Base-by-base conservation (phyloP, 1,140 invertebrate genomes). In the Trypoxylus dichotomus region DNA sequence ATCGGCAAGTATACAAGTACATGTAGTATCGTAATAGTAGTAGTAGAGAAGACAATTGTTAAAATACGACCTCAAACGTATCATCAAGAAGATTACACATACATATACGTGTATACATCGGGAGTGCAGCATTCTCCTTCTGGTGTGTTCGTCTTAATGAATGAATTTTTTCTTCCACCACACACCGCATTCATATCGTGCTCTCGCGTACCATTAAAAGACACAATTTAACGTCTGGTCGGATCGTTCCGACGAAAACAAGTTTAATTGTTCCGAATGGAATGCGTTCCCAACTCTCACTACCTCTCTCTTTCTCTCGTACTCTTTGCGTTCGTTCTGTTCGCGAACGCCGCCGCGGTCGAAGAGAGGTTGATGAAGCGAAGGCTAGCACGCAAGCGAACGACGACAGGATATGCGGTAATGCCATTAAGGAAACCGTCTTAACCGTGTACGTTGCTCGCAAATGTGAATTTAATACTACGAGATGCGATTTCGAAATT, bases 201-300 rank as follows among this genome's bases (percentile, higher is more conserved):
- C 32, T 54, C 19, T 54, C n/a, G 19, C 1, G 19, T 54, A 54
- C 19, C 47, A 54, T 54, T 54, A 54, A 54, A 54, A 54, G 47
- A 54, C 47, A 54, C 19, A 54, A 54, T 54, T 54, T 54, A 54
- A 54, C 47, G 47, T 54, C 47, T 54, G 47, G 47, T 54, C 47
- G 47, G 47, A 15, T 54, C 47, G 47, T 54, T 54, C 19, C 47
- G 47, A 54, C 19, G 47, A 54, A 54, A 54, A 54, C 47, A 54
- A 54, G 47, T 54, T 54, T 54, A 54, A 54, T 54, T 54, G 47
- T 54, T 54, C 5, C 15, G 47, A 54, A 19, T n/a, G 47, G 47
- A 54, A 54, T 19, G 47, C 47, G 47, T 54, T n/a, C 47, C 19
- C 15, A 54, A 54, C 15, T 19, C 47, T 54, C n/a, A n/a, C n/a